Evolutionary conservation across 1,140 invertebrate genomes (phyloP), one percentile per base, ranked within the genome.

Genomic region (Bombus terrestris): DNA sequence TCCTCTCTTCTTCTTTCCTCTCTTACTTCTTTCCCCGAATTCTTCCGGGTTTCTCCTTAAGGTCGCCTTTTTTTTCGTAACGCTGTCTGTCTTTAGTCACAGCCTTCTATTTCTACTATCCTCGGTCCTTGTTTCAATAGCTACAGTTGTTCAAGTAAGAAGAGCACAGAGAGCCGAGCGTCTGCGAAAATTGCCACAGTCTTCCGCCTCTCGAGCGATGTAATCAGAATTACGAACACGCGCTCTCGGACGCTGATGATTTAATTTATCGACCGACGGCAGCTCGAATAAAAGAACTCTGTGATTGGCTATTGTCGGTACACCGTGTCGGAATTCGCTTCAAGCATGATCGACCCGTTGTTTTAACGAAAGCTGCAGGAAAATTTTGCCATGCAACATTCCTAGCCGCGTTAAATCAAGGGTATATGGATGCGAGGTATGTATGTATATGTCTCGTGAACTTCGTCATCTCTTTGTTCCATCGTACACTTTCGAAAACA

Each of bases 141-240:
- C 13, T 18, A 9, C 32, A 32, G 64, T 9, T 35, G n/a, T 6
- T 2, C 32, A 10, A n/a, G 22, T 2, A 25, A 15, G 15, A n/a
- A 32, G 43, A 53, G 35, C 12, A 18, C 47, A 43, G 53, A 2
- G 15, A 43, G 39, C 3, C 10, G 71, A 82, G 81, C 57, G 47
- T 43, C 72, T 73, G 59, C 59, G 59, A 83, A 35, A 83, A 83
- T 76, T 76, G 41, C 59, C 32, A 62, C 22, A 9, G 71, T 53
- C 71, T 41, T n/a, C 41, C 28, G 37, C 28, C 35, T 53, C 39
- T 35, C 8, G 28, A 13, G 81, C 18, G 37, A 32, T 12, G 39
- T 83, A 83, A 83, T 83, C 81, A 32, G 43, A 37, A 83, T 83
- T 76, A 83, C 41, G 41, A 76, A 37, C 32, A 41, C 81, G 69